Evolutionary conservation across 2,888 invertebrate genomes (phyloP), one percentile per base, ranked within the genome.

Genomic region (Campaea margaritaria): DNA sequence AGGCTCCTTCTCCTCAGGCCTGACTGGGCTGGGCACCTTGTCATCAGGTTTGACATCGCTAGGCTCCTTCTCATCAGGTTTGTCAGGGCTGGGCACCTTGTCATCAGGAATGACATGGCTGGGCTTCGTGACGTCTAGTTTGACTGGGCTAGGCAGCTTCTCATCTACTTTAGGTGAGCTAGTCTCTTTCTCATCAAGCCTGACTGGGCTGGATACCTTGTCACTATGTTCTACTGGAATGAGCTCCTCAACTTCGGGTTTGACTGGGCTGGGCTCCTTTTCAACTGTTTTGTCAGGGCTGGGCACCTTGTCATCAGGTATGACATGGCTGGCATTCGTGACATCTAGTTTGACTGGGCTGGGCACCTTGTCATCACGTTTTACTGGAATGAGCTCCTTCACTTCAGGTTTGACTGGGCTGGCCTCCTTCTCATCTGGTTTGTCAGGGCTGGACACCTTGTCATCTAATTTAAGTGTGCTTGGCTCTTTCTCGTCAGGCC

Each of bases 251-350:
- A 49, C 43, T 13, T 16, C 38, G 11, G 43, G 39, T 31, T 68
- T 49, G 0, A 31, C 45, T 5, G 62, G 65, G 16, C 65, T 69
- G 0, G 64, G 46, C 12, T 16, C 55, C 16, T 59, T 57, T 0
- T 62, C 46, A 11, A 2, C 12, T 21, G 16, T 3, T 11, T 13
- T 39, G 13, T n/a, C 27, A 7, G 27, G 27, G 21, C 43, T 44
- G 0, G 21, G 43, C 12, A n/a, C 27, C 12, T 2, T 44, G 10
- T 44, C 27, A 7, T 44, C 47, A 11, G 7, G 39, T 13, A 50
- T 39, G 10, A 27, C 5, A 10, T 3, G 12, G 12, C 27, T 44
- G 11, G 43, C 0, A 2, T 8, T 31, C 28, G 41, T 28, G 7
- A 28, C 28, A 1, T 13, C 12, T 28, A 1, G 2, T 42, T 42